phyloP scores from a whole-genome alignment of 2,797 vertebrate genomes.

The Trachurus trachurus region DNA sequence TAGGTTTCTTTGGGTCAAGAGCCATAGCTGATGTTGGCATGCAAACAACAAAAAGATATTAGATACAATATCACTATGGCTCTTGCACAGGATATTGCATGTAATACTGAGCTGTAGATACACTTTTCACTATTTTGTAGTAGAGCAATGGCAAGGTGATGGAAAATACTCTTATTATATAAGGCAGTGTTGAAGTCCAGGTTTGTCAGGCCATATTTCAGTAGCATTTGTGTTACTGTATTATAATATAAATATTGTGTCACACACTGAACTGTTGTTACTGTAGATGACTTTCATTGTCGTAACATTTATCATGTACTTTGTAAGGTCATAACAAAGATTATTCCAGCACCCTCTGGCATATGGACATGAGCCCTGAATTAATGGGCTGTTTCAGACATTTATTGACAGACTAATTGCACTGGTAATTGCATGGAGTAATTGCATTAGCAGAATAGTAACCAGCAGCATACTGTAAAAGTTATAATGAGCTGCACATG shows the following conservation, averaged over 20 bases:
- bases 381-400: constrained; percentile 46
- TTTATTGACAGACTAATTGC: constrained; percentile 59
- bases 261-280: neutral
- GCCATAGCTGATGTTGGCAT: neutral
- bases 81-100: neutral
- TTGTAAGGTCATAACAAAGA: constrained; percentile 35
- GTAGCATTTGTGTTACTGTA: neutral
- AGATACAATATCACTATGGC: no score
- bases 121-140: neutral
- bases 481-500: neutral
- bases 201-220: neutral
- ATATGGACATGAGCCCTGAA: constrained; percentile 15
- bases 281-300: constrained; percentile 6
- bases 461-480: constrained; percentile 27
- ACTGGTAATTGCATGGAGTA: constrained; percentile 40
- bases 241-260: neutral
- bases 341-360: constrained; percentile 29
- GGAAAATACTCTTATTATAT: neutral
- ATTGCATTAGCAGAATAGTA: constrained; percentile 6
- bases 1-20: neutral
- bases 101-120: neutral
- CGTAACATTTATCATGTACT: constrained; percentile 10
- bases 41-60: neutral
- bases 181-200: neutral
- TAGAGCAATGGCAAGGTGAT: neutral